Evolutionary conservation across 2,797 vertebrate species (phyloP).

Genomic region (Crenichthys baileyi): DNA sequence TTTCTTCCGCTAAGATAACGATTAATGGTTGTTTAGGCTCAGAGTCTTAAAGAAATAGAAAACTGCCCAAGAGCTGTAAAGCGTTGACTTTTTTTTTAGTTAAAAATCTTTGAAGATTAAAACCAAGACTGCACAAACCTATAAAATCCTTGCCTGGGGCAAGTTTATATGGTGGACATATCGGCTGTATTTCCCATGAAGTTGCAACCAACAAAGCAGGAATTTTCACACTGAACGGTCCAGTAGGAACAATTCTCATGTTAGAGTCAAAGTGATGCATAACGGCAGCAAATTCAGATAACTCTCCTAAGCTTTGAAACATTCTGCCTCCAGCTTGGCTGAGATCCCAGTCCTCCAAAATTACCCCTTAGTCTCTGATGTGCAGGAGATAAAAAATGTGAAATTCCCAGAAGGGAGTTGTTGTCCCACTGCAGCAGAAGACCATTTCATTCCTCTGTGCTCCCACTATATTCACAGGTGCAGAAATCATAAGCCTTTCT

Average conservation of each 20-base stretch:
- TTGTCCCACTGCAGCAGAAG: slow-evolving; percentile 23
- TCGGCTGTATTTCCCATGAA: slow-evolving; percentile 55
- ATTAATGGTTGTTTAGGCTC: not conserved
- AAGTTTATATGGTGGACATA: slow-evolving; percentile 32
- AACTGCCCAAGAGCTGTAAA: not conserved
- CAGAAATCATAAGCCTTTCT: not conserved
- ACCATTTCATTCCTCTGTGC: slow-evolving; percentile 4
- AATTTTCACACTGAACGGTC: slow-evolving; percentile 18
- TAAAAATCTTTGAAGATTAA: not conserved
- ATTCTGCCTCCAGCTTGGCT: slow-evolving; percentile 49
- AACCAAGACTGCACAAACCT: not conserved
- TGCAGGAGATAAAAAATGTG: slow-evolving; percentile 53
- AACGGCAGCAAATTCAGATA: slow-evolving; percentile 52
- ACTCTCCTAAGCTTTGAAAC: slow-evolving; percentile 42
- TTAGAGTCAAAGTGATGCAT: slow-evolving; percentile 44
- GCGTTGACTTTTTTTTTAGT: not conserved
- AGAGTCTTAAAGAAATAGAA: not conserved
- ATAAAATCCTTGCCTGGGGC: not conserved
- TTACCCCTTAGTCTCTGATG: slow-evolving; percentile 58
- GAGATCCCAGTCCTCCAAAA: slow-evolving; percentile 42
- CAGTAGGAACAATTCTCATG: slow-evolving; percentile 26
- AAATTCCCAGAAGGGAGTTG: slow-evolving; percentile 35
- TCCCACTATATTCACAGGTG: slow-evolving; percentile 21
- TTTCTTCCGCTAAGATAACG: not conserved
- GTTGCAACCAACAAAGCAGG: slow-evolving; percentile 32